Conservation (phyloP, 1,140 invertebrate genomes). For the Druon quercuslanigerum region DNA sequence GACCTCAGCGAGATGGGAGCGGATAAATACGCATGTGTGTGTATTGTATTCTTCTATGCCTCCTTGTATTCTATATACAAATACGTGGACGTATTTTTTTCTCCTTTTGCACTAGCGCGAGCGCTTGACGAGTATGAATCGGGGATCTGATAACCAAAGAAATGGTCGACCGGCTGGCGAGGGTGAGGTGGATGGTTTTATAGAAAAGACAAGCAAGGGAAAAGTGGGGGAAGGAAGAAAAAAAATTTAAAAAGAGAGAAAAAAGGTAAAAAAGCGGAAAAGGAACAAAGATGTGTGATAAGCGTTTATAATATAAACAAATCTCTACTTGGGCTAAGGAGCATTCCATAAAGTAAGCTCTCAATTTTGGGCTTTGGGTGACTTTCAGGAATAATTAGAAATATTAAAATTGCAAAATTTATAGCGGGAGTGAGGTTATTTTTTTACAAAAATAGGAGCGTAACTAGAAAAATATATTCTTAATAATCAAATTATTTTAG, state of each 20-base stretch:
- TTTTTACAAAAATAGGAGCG: no score
- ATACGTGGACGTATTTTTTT: constrained; percentile 46
- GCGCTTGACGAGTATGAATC: constrained; percentile 64
- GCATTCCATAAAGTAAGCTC: no score
- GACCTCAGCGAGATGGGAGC: constrained; percentile 54
- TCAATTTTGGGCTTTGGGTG: no score
- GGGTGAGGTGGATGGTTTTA: neutral
- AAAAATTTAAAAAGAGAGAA: neutral
- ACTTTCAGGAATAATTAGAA: no score
- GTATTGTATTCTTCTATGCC: neutral
- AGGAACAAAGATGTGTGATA: no score
- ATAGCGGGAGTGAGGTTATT: no score
- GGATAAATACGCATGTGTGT: constrained; percentile 47
- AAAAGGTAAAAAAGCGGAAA: no score
- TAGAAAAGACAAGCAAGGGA: neutral
- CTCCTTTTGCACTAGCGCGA: constrained; percentile 33
- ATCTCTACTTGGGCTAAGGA: no score
- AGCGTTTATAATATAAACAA: no score
- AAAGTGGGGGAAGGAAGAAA: neutral
- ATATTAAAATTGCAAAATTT: no score
- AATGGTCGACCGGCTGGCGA: constrained; percentile 43
- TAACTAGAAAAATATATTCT: no score
- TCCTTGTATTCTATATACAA: neutral
- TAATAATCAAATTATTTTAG: no score
- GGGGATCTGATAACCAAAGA: constrained; percentile 65